Base-by-base conservation (phyloP, 2,888 invertebrate species). In the Chouioia cunea region DNA sequence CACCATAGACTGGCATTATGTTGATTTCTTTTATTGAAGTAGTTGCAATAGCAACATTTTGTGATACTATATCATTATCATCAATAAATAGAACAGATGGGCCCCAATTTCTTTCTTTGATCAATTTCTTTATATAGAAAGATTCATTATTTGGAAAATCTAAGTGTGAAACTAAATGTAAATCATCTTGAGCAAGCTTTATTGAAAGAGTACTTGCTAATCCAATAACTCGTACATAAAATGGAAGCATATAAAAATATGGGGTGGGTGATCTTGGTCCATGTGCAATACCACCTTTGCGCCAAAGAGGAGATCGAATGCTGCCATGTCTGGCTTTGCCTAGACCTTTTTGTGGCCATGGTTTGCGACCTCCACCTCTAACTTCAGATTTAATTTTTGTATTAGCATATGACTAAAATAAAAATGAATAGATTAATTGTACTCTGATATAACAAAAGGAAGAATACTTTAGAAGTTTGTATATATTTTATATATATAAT, bases 281-380 rank as follows among this genome's bases (percentile, higher is more conserved):
- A 81, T 97, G 95, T 4, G 91, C 90, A 56, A 92, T 83, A 56
- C 97, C 98, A 80, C 98, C 97, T 0, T 93, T 92, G 74, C 88
- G 88, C 86, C 92, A 97, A 1, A 97, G 83, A 0, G 98, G 98
- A 2, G 97, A 95, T 69, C 97, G 89, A 71, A 95, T 94, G 14
- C 96, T 96, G 15, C 97, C 97, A 82, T 97, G 97, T 53, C 99
- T 90, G 0, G 99, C 94, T 76, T 90, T 89, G 0, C 99, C 99
- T 36, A 89, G 82, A 22, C 97, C 97, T 87, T 99, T 99, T 83
- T 99, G 99, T 0, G 95, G 96, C 97, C 97, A 98, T 0, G 99
- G 99, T 80, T 99, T 99, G 27, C 90, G 89, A 0, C 96, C 96
- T 64, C 97, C 96, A 47, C 97, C 97, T 58, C 91, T 87, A 66